phyloP scores from a whole-genome alignment of 64 coral and sea anemone genomes.

The Pachyseris speciosa region DNA sequence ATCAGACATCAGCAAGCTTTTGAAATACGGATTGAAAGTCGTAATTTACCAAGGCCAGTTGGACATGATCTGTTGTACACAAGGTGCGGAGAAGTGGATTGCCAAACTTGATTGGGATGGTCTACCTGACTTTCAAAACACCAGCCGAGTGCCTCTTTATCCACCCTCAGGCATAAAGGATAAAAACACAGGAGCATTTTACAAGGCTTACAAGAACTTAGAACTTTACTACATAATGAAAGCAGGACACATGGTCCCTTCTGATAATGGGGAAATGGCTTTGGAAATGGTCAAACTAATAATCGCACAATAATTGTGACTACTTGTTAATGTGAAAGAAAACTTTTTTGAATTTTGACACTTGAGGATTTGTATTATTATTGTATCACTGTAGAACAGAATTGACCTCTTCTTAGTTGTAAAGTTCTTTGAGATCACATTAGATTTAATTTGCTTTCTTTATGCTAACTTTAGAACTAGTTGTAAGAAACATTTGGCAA shows the following conservation, averaged over 20 bases:
- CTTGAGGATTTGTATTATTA: too few species aligned
- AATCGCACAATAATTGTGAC: background rate
- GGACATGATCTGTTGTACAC: conserved; percentile 92
- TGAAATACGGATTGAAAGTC: conserved; percentile 74
- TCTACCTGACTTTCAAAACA: conserved; percentile 52
- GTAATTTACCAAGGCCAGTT: conserved; percentile 95
- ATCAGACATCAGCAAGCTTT: conserved; percentile 75
- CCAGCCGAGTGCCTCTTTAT: conserved; percentile 69
- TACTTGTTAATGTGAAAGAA: too few species aligned
- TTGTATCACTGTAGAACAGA: too few species aligned
- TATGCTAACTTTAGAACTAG: too few species aligned
- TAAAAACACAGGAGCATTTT: conserved; percentile 89
- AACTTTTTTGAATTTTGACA: too few species aligned
- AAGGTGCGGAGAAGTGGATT: conserved; percentile 84
- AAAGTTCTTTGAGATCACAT: too few species aligned
- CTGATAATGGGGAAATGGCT: conserved; percentile 97
- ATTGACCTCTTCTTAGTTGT: too few species aligned
- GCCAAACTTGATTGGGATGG: conserved; percentile 85
- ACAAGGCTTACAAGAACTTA: conserved; percentile 81
- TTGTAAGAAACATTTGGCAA: too few species aligned
- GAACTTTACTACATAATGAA: conserved; percentile 90
- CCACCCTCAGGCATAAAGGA: conserved; percentile 74
- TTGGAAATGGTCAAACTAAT: conserved; percentile 88
- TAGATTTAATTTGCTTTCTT: too few species aligned
- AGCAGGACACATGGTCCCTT: conserved; percentile 97